Evolutionary conservation across 2,113 vertebrate genomes (phyloP).

Genomic region (Vimba vimba): DNA sequence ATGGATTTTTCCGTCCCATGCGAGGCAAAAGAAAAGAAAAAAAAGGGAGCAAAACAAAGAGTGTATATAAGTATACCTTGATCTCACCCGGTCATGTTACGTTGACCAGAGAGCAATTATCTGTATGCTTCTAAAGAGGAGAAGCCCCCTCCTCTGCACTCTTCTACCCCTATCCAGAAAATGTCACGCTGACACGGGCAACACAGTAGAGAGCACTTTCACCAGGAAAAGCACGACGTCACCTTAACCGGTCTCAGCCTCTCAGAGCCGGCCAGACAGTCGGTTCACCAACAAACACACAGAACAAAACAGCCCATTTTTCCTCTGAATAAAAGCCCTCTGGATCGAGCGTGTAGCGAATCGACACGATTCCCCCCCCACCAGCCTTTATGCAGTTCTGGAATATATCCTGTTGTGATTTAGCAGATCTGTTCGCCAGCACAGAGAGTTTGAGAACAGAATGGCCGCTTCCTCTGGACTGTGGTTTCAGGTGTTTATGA

Average conservation of each 20-base stretch:
- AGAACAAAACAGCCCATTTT: constrained; percentile 28
- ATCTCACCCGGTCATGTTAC: constrained; percentile 70
- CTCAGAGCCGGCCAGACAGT: constrained; percentile 23
- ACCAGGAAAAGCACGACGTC: constrained; percentile 51
- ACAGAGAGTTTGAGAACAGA: constrained; percentile 31
- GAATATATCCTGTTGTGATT: constrained; percentile 37
- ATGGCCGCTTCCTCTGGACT: constrained; percentile 21
- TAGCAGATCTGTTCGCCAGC: constrained; percentile 11
- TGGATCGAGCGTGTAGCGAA: background rate
- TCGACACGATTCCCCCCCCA: background rate
- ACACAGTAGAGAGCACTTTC: constrained; percentile 66
- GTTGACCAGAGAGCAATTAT: constrained; percentile 81
- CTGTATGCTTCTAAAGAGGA: constrained; percentile 63
- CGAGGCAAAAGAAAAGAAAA: background rate
- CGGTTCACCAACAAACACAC: constrained; percentile 36
- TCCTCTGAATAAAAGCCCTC: constrained; percentile 13
- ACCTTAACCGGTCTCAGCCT: constrained; percentile 30
- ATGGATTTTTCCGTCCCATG: background rate
- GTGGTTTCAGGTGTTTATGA: constrained; percentile 25
- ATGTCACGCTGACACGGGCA: constrained; percentile 77
- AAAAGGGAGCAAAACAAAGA: background rate
- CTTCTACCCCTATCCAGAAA: constrained; percentile 53
- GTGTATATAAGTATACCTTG: constrained; percentile 44
- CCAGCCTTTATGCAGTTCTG: background rate
- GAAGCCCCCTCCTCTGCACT: constrained; percentile 40